phyloP scores from a whole-genome alignment of 2,113 vertebrate genomes.

The Aleadryas rufinucha region DNA sequence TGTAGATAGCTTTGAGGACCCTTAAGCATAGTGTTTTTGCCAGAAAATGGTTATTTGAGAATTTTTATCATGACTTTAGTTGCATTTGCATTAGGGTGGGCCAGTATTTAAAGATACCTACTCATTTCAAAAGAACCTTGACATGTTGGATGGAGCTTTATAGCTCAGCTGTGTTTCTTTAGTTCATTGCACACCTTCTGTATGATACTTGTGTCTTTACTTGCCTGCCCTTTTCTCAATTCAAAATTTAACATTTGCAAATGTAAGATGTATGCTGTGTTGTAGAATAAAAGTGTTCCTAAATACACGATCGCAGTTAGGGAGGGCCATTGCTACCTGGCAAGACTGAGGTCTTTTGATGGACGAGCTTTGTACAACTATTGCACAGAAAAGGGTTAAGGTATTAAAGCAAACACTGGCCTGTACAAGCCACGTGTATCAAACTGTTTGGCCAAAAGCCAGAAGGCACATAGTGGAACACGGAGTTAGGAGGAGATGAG shows the following conservation, averaged over 20 bases:
- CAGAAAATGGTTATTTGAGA: conserved; percentile 11
- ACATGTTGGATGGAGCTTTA: neutral
- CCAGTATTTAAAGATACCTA: neutral
- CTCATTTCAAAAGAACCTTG: neutral
- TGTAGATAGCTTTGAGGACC: neutral
- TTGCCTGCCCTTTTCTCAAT: neutral
- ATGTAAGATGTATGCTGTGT: neutral
- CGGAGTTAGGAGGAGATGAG: neutral
- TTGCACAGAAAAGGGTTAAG: neutral
- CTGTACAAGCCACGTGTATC: neutral
- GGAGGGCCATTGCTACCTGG: neutral
- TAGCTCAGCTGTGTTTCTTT: neutral
- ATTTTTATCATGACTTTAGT: neutral
- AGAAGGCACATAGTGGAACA: neutral
- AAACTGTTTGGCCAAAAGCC: neutral
- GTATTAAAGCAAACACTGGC: neutral
- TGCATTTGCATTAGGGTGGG: neutral
- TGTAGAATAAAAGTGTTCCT: neutral
- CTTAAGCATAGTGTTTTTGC: neutral
- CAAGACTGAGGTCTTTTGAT: neutral
- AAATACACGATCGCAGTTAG: neutral
- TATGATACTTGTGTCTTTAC: neutral
- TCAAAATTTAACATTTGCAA: neutral
- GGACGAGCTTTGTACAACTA: neutral
- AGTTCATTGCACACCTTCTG: neutral